Percentiles rank a stretch among this genome's conserved stretches.
phyloP scores from a whole-genome alignment of 2,797 vertebrate genomes.

The Pangasius macronema region DNA sequence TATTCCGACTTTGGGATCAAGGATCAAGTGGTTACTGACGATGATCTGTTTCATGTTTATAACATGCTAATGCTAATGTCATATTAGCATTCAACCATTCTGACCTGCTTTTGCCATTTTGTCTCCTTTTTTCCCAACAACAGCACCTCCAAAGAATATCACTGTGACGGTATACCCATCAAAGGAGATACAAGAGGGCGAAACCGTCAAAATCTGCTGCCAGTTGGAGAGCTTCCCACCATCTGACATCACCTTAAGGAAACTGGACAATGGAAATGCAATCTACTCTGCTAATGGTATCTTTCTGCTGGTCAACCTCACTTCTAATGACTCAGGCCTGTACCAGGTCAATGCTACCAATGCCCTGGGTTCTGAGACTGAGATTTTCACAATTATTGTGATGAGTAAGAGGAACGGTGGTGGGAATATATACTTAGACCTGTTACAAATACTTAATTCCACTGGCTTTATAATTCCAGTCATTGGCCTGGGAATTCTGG shows the following conservation, averaged over 20 bases:
- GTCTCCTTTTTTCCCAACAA: background rate
- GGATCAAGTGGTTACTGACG: background rate
- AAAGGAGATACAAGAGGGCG: constrained; percentile 70
- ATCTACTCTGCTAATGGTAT: constrained; percentile 65
- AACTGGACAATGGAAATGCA: constrained; percentile 65
- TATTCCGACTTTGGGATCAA: background rate
- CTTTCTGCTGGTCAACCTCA: constrained; percentile 71
- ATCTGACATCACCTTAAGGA: constrained; percentile 70
- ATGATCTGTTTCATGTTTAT: background rate
- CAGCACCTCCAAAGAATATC: constrained; percentile 74
- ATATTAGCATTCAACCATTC: background rate
- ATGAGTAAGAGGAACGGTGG: constrained; percentile 62
- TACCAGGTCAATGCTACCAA: constrained; percentile 74
- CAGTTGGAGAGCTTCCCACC: constrained; percentile 68
- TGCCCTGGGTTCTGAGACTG: constrained; percentile 66
- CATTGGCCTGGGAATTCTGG: constrained; percentile 44
- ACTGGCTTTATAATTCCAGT: constrained; percentile 53
- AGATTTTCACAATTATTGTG: constrained; percentile 69
- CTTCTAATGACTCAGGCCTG: constrained; percentile 64
- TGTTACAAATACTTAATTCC: constrained; percentile 15
- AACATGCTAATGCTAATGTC: background rate
- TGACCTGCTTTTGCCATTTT: constrained; percentile 27
- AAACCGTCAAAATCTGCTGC: constrained; percentile 73
- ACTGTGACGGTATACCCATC: constrained; percentile 68
- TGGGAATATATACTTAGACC: background rate